These are phyloP conservation scores for Drosophila mayaguana DNA, from an alignment of 2,888 invertebrate species.

Conservation along the genomic window DNA sequence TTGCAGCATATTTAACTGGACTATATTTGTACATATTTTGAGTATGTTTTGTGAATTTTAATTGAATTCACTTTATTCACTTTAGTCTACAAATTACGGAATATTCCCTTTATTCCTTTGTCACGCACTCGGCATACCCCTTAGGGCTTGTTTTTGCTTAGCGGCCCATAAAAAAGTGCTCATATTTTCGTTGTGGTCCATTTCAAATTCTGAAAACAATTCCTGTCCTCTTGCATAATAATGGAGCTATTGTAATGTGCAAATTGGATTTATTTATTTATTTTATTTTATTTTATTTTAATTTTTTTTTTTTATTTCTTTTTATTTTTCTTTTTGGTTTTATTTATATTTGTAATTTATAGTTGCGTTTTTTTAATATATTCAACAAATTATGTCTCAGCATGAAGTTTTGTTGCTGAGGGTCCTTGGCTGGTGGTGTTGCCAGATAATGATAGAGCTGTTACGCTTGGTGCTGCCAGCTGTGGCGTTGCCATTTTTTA, in stretches of 20 bases:
- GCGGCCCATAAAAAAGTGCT: neutral
- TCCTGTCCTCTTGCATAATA: slow-evolving; percentile 6
- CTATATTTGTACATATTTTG: too few species aligned
- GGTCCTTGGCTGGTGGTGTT: too few species aligned
- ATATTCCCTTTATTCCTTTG: neutral
- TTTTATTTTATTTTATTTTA: neutral
- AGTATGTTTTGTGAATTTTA: too few species aligned
- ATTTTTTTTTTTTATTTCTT: neutral
- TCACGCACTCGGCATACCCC: slow-evolving; percentile 1
- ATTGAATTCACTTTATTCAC: too few species aligned
- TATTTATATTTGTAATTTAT: too few species aligned
- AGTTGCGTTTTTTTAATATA: too few species aligned
- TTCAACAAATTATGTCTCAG: too few species aligned
- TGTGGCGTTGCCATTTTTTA: too few species aligned
- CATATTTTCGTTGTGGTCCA: slow-evolving; percentile 5
- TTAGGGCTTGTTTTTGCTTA: accelerated
- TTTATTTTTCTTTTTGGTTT: neutral
- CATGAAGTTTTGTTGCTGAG: too few species aligned
- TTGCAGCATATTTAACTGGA: too few species aligned
- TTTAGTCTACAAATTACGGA: neutral
- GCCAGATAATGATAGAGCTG: too few species aligned
- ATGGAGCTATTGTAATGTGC: neutral
- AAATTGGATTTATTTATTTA: neutral
- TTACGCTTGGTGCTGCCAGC: too few species aligned
- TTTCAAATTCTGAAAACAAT: slow-evolving; percentile 7